Percentiles rank a stretch among this genome's conserved stretches.
phyloP scores from a whole-genome alignment of 1,140 invertebrate species.

The Bombyx mandarina region DNA sequence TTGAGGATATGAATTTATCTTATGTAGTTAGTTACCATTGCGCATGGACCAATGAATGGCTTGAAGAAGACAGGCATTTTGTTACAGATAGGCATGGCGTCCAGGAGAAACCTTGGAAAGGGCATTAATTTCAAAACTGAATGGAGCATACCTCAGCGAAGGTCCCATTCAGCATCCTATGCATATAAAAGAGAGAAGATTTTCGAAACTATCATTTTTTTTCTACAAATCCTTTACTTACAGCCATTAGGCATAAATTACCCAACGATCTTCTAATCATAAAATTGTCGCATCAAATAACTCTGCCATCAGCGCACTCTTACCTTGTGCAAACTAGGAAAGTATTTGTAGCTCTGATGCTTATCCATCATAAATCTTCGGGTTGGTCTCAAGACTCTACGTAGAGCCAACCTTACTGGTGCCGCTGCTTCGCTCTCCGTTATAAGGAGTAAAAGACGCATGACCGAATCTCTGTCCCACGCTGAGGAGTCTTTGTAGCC shows the following conservation, averaged over 20 bases:
- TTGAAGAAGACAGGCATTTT: too few species aligned
- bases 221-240: not conserved
- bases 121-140: too few species aligned
- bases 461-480: slow-evolving; percentile 35
- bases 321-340: slow-evolving; percentile 36
- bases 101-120: too few species aligned
- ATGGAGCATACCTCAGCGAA: not conserved
- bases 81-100: too few species aligned
- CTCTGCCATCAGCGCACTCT: not conserved
- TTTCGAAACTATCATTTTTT: not conserved
- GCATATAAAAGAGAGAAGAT: not conserved
- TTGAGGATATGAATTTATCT: too few species aligned
- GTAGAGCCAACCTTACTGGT: slow-evolving; percentile 14
- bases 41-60: too few species aligned
- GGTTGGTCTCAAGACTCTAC: slow-evolving; percentile 14
- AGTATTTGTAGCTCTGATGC: slow-evolving; percentile 24
- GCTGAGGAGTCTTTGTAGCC: slow-evolving; percentile 34
- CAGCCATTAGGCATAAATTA: not conserved
- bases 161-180: not conserved
- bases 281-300: not conserved
- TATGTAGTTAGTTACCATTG: too few species aligned
- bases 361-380: slow-evolving; percentile 29
- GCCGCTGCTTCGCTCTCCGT: slow-evolving; percentile 21
- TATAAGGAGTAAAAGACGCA: slow-evolving; percentile 31
- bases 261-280: not conserved